These are phyloP conservation scores for Hystrix cristata DNA, from an alignment of 2,113 vertebrate genomes.

Conservation along the genomic window DNA sequence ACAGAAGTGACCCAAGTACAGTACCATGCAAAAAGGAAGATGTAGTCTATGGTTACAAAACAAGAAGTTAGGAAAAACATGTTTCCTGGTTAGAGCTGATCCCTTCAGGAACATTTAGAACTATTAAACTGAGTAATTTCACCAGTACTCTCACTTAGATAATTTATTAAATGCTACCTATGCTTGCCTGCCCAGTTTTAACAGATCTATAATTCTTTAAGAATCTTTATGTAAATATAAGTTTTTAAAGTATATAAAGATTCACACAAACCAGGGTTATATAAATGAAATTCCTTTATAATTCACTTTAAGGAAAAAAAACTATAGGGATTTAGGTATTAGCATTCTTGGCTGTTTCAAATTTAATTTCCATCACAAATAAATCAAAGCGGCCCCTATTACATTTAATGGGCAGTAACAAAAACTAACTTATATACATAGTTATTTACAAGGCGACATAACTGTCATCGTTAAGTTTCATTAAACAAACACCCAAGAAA, in stretches of 20 bases:
- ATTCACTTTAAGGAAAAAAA: slow-evolving; percentile 66
- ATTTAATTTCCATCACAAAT: slow-evolving; percentile 49
- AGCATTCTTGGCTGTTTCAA: slow-evolving; percentile 56
- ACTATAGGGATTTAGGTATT: slow-evolving; percentile 31
- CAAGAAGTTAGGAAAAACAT: slow-evolving; percentile 13
- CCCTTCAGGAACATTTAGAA: not conserved
- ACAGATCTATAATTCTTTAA: slow-evolving; percentile 25
- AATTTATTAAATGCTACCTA: slow-evolving; percentile 36
- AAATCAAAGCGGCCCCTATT: slow-evolving; percentile 1
- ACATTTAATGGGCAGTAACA: slow-evolving; percentile 51
- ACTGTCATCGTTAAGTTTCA: not conserved
- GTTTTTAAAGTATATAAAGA: slow-evolving; percentile 57
- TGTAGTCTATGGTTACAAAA: not conserved
- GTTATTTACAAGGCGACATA: not conserved
- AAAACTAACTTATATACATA: not conserved
- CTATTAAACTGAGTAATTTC: not conserved
- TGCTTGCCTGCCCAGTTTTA: not conserved
- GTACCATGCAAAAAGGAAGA: slow-evolving; percentile 6
- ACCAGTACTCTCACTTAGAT: not conserved
- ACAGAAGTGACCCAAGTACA: not conserved
- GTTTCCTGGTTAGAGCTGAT: not conserved
- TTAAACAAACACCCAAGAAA: slow-evolving; percentile 42
- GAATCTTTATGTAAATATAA: slow-evolving; percentile 13
- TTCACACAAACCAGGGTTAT: not conserved
- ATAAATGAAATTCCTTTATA: slow-evolving; percentile 68